Evolutionary conservation across 2,797 vertebrate genomes (phyloP), one percentile per base, ranked within the genome.

Genomic region (Enoplosus armatus): DNA sequence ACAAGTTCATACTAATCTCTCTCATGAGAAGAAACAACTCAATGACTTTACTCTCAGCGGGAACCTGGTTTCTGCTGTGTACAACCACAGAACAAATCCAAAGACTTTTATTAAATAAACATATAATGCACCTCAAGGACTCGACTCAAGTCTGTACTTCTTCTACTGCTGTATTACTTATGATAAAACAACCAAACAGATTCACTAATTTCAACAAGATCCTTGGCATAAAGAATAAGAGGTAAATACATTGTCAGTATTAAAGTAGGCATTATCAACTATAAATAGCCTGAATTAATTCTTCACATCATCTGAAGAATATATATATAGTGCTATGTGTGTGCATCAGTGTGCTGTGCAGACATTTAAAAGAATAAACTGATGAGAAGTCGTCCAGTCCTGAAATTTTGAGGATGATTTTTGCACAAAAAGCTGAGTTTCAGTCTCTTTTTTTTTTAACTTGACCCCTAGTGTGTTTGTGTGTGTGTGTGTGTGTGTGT

Each of bases 1-100:
- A 70, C 75, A 74, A 61, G 65, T 69, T 77, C 75, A 58, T 81
- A 75, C 69, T 75, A 80, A 83, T 85, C 83, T 84, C 67, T 58
- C 61, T 70, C 78, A 71, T 72, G 69, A 67, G 61, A 78, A 72
- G 61, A 80, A 83, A 71, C 54, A 64, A 77, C 67, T 67, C 18
- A 82, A 45, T 12, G 65, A 63, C 50, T 54, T 76, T 50, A 39
- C 43, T 66, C 8, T 75, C 47, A 6, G 14, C 43, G 37, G 77
- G 41, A 82, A 72, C 64, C 39, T 43, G 53, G 27, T 79, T 77
- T 67, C 73, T 62, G 47, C 1, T 37, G n/a, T 43, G 24, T 12
- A n/a, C 24, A 67, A 31, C 31, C 37, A 8, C n/a, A 77, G n/a
- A 39, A 55, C 69, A 7, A 16, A 24, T 31, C 29, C 45, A 72